A percentile compares a stretch with the other conserved stretches of the same genome.
phyloP scores from a whole-genome alignment of 1,140 invertebrate genomes.

The Microplitis mediator region DNA sequence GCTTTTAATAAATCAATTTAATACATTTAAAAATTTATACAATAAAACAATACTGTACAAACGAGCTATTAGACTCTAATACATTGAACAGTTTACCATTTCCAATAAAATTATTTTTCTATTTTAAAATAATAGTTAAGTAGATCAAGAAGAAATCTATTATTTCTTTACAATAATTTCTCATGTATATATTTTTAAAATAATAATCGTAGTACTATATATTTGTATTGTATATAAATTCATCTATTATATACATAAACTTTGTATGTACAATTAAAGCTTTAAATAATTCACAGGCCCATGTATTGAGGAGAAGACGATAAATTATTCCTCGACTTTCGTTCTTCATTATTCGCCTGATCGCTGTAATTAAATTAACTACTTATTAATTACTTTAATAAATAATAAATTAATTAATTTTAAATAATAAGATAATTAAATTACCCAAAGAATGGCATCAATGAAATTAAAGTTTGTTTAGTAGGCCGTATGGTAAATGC shows the following conservation, averaged over 20 bases:
- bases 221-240: slow-evolving; percentile 16
- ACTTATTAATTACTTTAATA: no score
- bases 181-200: background rate
- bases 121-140: no score
- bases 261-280: slow-evolving; percentile 2
- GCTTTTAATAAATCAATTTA: slow-evolving; percentile 38
- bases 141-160: no score
- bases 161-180: no score
- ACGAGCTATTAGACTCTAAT: background rate
- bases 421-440: slow-evolving; percentile 24
- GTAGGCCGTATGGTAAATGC: slow-evolving; percentile 72
- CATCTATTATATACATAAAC: slow-evolving; percentile 31
- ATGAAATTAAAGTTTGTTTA: slow-evolving; percentile 72
- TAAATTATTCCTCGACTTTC: slow-evolving; percentile 47
- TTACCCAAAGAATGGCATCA: slow-evolving; percentile 85
- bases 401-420: background rate
- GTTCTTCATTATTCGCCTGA: slow-evolving; percentile 48
- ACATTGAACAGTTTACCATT: background rate
- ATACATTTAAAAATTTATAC: background rate
- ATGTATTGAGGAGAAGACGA: slow-evolving; percentile 60
- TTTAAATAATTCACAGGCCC: slow-evolving; percentile 51
- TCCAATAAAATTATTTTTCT: no score
- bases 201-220: background rate
- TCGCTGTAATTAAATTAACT: slow-evolving; percentile 45
- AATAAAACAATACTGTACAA: background rate